These are phyloP conservation scores for Epizoanthus scotinus DNA, from an alignment of 92 coral and sea anemone species.

Conservation along the genomic window DNA sequence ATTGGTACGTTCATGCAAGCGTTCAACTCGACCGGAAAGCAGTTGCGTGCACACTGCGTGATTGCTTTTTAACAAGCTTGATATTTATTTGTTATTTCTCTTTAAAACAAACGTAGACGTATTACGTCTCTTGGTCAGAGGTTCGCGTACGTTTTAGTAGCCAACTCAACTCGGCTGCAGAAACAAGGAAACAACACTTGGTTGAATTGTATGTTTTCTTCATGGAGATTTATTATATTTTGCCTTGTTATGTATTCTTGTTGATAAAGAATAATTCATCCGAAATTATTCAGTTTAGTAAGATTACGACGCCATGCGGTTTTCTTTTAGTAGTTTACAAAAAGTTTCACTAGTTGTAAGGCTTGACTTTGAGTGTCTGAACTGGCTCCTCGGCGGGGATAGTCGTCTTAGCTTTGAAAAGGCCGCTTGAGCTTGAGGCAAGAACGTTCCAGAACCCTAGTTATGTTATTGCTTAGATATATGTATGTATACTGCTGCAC, in stretches of 20 bases:
- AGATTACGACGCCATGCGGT: neutral
- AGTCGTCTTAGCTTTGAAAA: neutral
- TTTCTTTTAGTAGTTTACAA: neutral
- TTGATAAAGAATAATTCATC: no score
- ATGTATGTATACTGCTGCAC: neutral
- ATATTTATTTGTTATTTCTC: neutral
- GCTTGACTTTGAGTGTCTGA: neutral
- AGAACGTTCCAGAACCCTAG: conserved; percentile 28
- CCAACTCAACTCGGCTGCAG: no score
- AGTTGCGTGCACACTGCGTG: conserved; percentile 10
- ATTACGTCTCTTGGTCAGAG: neutral
- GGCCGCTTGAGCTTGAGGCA: conserved; percentile 24
- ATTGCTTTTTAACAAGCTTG: conserved; percentile 2
- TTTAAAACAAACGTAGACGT: neutral
- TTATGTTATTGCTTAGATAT: neutral
- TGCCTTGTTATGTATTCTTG: no score
- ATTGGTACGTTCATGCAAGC: neutral
- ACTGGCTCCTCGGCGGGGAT: conserved; percentile 14
- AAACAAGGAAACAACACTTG: no score
- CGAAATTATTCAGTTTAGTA: neutral
- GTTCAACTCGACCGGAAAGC: neutral
- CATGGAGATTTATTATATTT: no score
- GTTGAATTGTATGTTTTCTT: no score
- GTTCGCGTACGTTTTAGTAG: neutral
- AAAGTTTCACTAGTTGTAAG: neutral